phyloP scores from a whole-genome alignment of 2,113 vertebrate genomes.

The Phylloscopus trochiloides region DNA sequence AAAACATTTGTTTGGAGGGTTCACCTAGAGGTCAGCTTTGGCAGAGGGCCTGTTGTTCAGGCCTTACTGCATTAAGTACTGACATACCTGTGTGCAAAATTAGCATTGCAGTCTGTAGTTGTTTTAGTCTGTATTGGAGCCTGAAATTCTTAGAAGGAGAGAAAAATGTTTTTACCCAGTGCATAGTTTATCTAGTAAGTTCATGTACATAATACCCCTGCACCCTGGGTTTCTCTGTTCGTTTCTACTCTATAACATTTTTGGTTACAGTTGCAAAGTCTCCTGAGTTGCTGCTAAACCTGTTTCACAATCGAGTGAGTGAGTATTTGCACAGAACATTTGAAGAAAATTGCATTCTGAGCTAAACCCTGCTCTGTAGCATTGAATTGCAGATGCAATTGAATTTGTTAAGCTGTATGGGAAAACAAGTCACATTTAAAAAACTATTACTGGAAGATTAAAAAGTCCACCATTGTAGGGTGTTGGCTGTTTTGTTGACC shows the following conservation, averaged over 20 bases:
- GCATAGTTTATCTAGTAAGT: not conserved
- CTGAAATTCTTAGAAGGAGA: not conserved
- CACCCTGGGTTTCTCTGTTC: not conserved
- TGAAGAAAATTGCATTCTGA: conserved; percentile 19
- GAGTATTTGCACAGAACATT: conserved; percentile 5
- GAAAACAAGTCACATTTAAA: not conserved
- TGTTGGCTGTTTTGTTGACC: not conserved
- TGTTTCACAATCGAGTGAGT: conserved; percentile 8
- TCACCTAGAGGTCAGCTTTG: not conserved
- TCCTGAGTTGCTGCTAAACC: not conserved
- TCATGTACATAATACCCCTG: not conserved
- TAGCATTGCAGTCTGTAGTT: not conserved
- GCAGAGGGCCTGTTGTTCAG: not conserved
- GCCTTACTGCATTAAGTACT: not conserved
- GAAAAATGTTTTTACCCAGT: not conserved
- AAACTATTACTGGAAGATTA: not conserved
- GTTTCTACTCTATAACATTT: not conserved
- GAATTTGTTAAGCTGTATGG: not conserved
- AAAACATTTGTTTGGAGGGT: not conserved
- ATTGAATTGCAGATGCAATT: conserved; percentile 13
- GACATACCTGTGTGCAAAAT: not conserved
- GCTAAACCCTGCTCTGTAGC: conserved; percentile 21
- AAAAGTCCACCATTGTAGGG: not conserved
- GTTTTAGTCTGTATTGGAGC: not conserved
- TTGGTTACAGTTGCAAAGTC: not conserved